Conservation (phyloP, 2,797 vertebrate genomes). For the Tiaroga cobitis region DNA sequence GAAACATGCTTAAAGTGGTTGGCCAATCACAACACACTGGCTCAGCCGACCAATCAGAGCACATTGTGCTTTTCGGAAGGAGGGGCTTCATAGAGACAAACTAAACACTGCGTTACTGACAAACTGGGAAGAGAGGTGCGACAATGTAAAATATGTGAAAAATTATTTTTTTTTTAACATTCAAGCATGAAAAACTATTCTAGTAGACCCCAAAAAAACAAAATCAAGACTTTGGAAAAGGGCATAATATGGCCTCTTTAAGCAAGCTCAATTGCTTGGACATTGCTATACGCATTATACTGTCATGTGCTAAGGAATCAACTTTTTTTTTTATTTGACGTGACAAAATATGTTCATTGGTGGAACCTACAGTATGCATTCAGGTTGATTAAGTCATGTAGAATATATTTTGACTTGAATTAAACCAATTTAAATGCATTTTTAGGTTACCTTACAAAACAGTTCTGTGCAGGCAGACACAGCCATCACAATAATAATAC, state of each 20-base stretch:
- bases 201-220: neutral
- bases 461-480: constrained; percentile 24
- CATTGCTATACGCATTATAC: neutral
- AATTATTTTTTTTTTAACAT: neutral
- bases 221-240: neutral
- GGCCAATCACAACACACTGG: neutral
- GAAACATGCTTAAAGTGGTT: neutral
- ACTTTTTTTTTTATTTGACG: neutral
- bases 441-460: constrained; percentile 1
- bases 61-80: neutral
- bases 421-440: neutral
- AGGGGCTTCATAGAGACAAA: neutral
- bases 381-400: neutral
- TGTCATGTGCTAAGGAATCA: neutral
- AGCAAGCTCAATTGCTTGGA: neutral
- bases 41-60: neutral
- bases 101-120: neutral
- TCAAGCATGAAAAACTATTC: neutral
- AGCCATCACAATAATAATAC: neutral
- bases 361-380: constrained; percentile 1
- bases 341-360: neutral
- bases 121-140: too few relatives aligned
- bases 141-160: too few relatives aligned
- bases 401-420: constrained; percentile 1
- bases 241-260: neutral